Evolutionary conservation across 2,888 invertebrate genomes (phyloP).

Genomic region (Ferrisia virgata): DNA sequence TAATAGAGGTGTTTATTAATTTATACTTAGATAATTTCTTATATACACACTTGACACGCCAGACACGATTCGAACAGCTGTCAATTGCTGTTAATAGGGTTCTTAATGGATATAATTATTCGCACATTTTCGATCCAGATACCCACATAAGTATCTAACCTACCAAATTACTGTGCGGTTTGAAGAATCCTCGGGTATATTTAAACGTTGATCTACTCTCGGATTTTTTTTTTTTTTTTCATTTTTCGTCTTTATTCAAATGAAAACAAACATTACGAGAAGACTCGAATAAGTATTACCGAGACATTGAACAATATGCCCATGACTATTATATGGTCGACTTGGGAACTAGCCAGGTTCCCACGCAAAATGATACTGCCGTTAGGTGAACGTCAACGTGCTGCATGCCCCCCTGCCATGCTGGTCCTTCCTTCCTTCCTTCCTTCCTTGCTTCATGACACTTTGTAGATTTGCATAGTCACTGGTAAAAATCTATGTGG

Average conservation of each 20-base stretch:
- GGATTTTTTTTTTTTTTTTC: background rate
- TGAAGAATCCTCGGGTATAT: too few species aligned
- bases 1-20: too few species aligned
- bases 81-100: background rate
- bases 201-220: too few species aligned
- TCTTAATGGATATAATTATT: background rate
- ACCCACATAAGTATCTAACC: too few species aligned
- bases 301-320: background rate
- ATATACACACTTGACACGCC: background rate
- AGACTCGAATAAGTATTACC: background rate
- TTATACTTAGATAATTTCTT: background rate
- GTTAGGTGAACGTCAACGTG: background rate
- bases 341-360: background rate
- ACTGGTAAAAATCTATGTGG: too few species aligned
- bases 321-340: background rate
- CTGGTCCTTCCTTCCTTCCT: too few species aligned
- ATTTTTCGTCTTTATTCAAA: background rate
- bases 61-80: background rate
- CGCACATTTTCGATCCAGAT: background rate
- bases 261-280: background rate
- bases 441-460: background rate
- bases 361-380: background rate
- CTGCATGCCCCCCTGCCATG: too few species aligned
- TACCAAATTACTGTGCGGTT: too few species aligned
- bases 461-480: constrained; percentile 7